Base-by-base conservation (phyloP, 2,113 vertebrate genomes). In the Monarcha castaneiventris region DNA sequence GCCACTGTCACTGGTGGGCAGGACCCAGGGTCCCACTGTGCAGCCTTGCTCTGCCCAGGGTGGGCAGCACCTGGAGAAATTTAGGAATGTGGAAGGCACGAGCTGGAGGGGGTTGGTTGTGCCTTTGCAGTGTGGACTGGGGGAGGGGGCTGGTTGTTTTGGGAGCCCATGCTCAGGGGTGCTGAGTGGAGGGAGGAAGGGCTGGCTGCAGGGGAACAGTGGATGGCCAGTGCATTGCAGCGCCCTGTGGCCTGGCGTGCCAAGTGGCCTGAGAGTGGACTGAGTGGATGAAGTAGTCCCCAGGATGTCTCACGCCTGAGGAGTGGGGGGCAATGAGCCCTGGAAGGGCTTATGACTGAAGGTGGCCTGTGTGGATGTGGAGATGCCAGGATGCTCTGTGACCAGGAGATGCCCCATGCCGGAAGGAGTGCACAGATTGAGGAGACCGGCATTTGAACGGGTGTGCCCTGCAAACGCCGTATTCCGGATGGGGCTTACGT, bases 301-400 rank as follows among this genome's bases (percentile, higher is more conserved):
- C 26, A 48, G 25, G 63, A 29, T 49, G 33, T 39, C 30, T 66
- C 37, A 10, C 41, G 37, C 32, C 46, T 37, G 64, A 33, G 25
- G 11, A 15, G 3, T 16, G 32, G 7, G 3, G 6, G 10, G 3
- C n/a, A 55, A 4, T 1, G 25, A 32, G 20, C 48, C 46, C 58
- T 46, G 43, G 29, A 48, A 54, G 22, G 30, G 12, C 11, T 85
- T 21, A 10, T 76, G 52, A 12, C 37, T 71, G 56, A 54, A 33
- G 20, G 27, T 75, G 66, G 33, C 5, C 37, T 74, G 10, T 18
- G 27, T 44, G n/a, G 26, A 14, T 37, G 26, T 22, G n/a, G 18
- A 37, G 2, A 6, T 3, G 0, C 14, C 25, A 22, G 68, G 51
- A 54, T 68, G 54, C 51, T 58, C 58, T 11, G 3, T 63, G 52